phyloP scores from a whole-genome alignment of 2,113 vertebrate species.

The human (Homo sapiens) region DNA sequence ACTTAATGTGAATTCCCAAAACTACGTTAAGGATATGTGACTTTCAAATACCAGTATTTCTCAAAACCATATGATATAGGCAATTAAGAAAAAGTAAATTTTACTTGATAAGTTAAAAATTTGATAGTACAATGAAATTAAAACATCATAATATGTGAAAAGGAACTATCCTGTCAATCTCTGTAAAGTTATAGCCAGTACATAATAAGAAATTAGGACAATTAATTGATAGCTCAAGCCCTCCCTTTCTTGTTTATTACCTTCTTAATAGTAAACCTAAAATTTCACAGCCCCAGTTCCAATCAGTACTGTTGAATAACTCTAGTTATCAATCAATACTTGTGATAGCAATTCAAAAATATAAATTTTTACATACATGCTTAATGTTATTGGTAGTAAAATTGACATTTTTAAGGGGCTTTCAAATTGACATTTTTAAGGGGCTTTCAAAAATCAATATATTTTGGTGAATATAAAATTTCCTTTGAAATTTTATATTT shows the following conservation, averaged over 20 bases:
- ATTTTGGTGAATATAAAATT: too few species aligned
- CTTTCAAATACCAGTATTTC: constrained; percentile 46
- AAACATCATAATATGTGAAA: constrained; percentile 18
- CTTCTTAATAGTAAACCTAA: background rate
- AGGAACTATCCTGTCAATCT: constrained; percentile 24
- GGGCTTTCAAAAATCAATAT: too few species aligned
- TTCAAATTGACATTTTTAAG: too few species aligned
- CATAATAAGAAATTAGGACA: background rate
- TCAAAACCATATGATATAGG: background rate
- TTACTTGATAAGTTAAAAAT: constrained; percentile 58
- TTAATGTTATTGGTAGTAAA: background rate
- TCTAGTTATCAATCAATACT: background rate
- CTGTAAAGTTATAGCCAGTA: constrained; percentile 15
- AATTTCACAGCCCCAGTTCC: background rate
- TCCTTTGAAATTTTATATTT: too few species aligned
- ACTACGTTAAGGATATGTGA: background rate
- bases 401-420: too few species aligned
- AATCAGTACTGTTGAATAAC: background rate
- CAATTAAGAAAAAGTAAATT: constrained; percentile 29
- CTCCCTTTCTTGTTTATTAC: background rate
- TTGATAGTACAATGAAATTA: constrained; percentile 12
- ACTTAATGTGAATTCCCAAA: constrained; percentile 60
- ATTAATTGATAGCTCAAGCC: background rate
- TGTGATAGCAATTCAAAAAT: background rate
- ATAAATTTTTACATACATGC: background rate